Percentiles rank a stretch among this genome's conserved stretches.
Conservation (phyloP, 2,888 invertebrate genomes). For the Melolontha melolontha region DNA sequence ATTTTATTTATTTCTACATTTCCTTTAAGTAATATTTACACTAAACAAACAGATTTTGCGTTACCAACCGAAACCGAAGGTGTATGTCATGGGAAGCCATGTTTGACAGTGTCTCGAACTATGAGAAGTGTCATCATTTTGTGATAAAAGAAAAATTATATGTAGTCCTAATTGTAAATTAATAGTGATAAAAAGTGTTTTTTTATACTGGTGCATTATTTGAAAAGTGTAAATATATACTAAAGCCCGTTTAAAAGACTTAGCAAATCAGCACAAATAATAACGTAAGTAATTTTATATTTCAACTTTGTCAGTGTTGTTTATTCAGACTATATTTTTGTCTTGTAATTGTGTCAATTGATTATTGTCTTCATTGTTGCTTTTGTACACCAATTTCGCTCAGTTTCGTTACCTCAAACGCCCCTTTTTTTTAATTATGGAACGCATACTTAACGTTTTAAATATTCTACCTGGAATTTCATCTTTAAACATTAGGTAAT, state of each 20-base stretch:
- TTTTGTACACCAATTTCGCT: slow-evolving; percentile 5
- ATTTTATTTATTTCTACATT: neutral
- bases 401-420: neutral
- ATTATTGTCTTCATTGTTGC: slow-evolving; percentile 6
- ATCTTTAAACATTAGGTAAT: slow-evolving; percentile 3
- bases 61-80: slow-evolving; percentile 24
- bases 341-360: slow-evolving; percentile 31
- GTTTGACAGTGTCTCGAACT: slow-evolving; percentile 39
- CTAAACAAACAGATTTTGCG: slow-evolving; percentile 19
- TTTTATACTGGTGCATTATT: slow-evolving; percentile 29
- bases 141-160: slow-evolving; percentile 41
- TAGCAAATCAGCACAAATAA: slow-evolving; percentile 9
- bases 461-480: neutral
- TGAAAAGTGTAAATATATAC: slow-evolving; percentile 6
- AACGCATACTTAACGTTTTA: neutral
- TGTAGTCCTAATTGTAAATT: slow-evolving; percentile 39
- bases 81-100: slow-evolving; percentile 40
- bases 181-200: slow-evolving; percentile 29
- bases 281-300: slow-evolving; percentile 22
- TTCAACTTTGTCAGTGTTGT: slow-evolving; percentile 6
- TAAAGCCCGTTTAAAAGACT: slow-evolving; percentile 2
- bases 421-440: slow-evolving; percentile 1
- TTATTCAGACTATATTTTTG: slow-evolving; percentile 16
- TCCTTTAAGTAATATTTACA: neutral
- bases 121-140: slow-evolving; percentile 44